Base-by-base conservation (phyloP, 2,888 invertebrate species). In the Heteropelma amictum region DNA sequence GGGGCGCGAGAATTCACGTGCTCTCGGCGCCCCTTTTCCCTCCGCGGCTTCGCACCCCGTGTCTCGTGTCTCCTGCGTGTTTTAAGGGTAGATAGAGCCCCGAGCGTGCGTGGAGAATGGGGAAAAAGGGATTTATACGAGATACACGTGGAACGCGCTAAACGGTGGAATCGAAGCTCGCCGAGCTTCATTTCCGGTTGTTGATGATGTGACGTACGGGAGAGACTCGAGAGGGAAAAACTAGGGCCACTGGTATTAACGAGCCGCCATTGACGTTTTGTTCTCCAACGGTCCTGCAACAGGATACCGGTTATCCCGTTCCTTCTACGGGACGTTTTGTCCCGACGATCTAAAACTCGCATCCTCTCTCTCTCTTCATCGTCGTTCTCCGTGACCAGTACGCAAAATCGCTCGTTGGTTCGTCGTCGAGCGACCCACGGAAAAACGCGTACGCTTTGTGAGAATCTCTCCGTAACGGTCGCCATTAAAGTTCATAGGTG, bases 271-370 rank as follows among this genome's bases (percentile, higher is more conserved):
- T 40, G 72, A 72, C 61, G 69, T 72, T 33, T 64, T 76, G 64
- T 72, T 69, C 56, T 53, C 76, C 84, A 88, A 88, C 88, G 88
- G 88, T 88, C 89, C 89, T 88, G 85, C 82, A 73, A 72, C 82
- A 78, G 85, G 87, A 89, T 89, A 89, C 89, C 89, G 89, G 89
- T 89, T 88, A 78, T 80, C 83, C 78, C 78, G 77, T 68, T 86
- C 79, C 83, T 80, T 79, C 70, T 79, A 77, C 84, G 87, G 88
- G 87, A 87, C 88, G 77, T 78, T 85, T 84, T 81, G 86, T 84
- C 85, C 87, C 82, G 81, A 51, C 72, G 23, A 64, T 40, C 21
- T 45, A n/a, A 30, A 14, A 54, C 33, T 28, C 54, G n/a, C 54
- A 30, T 23, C 17, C 38, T 23, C 33, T 28, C 58, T 60, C 30